These are phyloP conservation scores for Hepsetus odoe DNA, from an alignment of 2,113 vertebrate genomes.

Conservation along the genomic window DNA sequence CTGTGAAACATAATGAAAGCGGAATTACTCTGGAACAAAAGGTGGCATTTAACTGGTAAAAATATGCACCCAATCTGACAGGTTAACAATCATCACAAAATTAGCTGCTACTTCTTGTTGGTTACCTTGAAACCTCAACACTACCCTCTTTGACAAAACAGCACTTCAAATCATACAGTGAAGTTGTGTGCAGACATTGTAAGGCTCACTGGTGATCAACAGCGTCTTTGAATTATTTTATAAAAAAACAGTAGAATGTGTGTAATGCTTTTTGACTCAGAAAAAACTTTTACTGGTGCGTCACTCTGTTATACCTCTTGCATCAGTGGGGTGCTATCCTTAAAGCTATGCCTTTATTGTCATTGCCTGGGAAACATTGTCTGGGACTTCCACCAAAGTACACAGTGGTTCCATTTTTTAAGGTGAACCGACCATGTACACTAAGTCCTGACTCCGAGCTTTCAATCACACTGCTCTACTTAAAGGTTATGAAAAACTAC, in stretches of 20 bases:
- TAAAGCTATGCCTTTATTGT: too few relatives aligned
- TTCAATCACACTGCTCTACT: too few relatives aligned
- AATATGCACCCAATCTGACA: constrained; percentile 70
- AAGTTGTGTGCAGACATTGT: constrained; percentile 26
- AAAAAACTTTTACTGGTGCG: too few relatives aligned
- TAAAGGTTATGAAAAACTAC: too few relatives aligned
- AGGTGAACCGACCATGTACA: too few relatives aligned
- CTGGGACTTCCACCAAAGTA: too few relatives aligned
- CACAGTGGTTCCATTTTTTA: too few relatives aligned
- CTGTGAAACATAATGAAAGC: constrained; percentile 70
- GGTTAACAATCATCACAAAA: constrained; percentile 69
- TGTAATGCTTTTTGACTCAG: too few relatives aligned
- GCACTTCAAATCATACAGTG: constrained; percentile 12
- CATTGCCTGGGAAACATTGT: too few relatives aligned
- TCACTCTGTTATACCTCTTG: too few relatives aligned
- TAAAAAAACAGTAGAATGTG: neutral
- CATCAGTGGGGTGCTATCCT: too few relatives aligned
- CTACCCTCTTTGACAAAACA: constrained; percentile 12
- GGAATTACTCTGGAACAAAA: constrained; percentile 72
- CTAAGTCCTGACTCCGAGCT: too few relatives aligned
- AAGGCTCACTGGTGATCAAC: constrained; percentile 1
- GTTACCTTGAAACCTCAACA: constrained; percentile 41
- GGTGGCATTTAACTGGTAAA: constrained; percentile 69
- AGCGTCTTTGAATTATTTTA: neutral
- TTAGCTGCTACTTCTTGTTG: constrained; percentile 50